Evolutionary conservation across 1,140 invertebrate species (phyloP), one percentile per base, ranked within the genome.

Genomic region (Liolophura sinensis): DNA sequence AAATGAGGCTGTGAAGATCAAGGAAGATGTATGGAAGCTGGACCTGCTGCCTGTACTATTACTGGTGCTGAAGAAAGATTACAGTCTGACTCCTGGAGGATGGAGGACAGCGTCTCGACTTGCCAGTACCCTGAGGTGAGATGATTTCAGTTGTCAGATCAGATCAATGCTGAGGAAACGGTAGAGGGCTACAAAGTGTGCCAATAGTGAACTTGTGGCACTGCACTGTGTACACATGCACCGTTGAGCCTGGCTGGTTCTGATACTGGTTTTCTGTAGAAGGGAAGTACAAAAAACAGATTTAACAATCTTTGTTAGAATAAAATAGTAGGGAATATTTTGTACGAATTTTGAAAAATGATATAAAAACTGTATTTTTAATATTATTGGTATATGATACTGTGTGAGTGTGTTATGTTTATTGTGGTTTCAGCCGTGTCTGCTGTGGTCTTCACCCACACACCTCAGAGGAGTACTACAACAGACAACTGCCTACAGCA

Each of bases 31-130:
- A 11, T 80, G 74, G 77, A 74, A 81, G 51, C 81, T 77, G 61
- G 78, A 83, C 57, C 61, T 83, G 0, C 63, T 81, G 0, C 75
- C 80, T 52, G 78, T 79, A 6, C 65, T 81, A 0, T 70, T 80
- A 27, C 64, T 82, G 14, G 74, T 81, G n/a, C 60, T 83, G 7
- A 78, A 79, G 52, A 80, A 82, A 47, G 80, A 83, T 62, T 82
- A 74, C 54, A 74, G 71, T 52, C 71, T 79, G 24, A 64, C 81
- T 15, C 69, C 71, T 60, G 80, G 78, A 52, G 73, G 79, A 52
- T 83, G 82, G 82, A 70, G 68, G 7, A 78, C 76, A 40, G 82
- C 80, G n/a, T 68, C 77, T 46, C 65, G 73, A 24, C 67, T 83
- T 14, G 73, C 77, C 4, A 70, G 67, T 47, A 67, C 81, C 50